Percentiles rank a stretch among this genome's conserved stretches.
phyloP scores from a whole-genome alignment of 2,113 vertebrate species.

The Vulpes ferrilata region DNA sequence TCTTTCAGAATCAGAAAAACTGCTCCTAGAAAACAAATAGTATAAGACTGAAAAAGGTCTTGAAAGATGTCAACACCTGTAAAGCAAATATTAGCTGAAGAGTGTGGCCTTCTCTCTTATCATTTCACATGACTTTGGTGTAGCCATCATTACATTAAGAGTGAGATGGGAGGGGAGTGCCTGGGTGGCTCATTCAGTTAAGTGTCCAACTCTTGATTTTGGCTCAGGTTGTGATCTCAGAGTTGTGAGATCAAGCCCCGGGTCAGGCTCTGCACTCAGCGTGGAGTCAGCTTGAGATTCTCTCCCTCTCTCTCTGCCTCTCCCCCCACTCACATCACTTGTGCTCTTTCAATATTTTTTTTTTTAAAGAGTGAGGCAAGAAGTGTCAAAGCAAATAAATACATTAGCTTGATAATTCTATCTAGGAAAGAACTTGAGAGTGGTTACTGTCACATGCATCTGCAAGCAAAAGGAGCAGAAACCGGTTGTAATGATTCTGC shows the following conservation, averaged over 20 bases:
- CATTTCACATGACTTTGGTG: background rate
- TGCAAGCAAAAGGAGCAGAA: slow-evolving; percentile 21
- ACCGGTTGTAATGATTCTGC: background rate
- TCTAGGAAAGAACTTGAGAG: slow-evolving; percentile 1
- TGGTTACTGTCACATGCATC: background rate
- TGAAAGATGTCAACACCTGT: background rate
- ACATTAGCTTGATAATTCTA: background rate
- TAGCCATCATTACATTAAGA: background rate
- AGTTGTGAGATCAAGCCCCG: background rate
- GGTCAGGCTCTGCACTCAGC: background rate
- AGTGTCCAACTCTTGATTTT: background rate
- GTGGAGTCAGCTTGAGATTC: background rate
- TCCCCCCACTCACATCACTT: background rate
- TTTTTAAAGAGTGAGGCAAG: background rate
- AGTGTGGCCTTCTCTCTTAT: background rate
- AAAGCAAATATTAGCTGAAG: background rate
- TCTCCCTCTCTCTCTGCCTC: background rate
- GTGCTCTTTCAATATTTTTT: no score
- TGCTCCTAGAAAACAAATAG: background rate
- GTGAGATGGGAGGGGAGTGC: background rate
- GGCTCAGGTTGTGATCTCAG: background rate
- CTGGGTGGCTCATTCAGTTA: background rate
- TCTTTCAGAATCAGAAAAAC: slow-evolving; percentile 17
- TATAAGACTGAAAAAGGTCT: background rate
- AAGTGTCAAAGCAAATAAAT: background rate